Conservation (phyloP, 2,113 vertebrate genomes). For the Emydura subglobosa region DNA sequence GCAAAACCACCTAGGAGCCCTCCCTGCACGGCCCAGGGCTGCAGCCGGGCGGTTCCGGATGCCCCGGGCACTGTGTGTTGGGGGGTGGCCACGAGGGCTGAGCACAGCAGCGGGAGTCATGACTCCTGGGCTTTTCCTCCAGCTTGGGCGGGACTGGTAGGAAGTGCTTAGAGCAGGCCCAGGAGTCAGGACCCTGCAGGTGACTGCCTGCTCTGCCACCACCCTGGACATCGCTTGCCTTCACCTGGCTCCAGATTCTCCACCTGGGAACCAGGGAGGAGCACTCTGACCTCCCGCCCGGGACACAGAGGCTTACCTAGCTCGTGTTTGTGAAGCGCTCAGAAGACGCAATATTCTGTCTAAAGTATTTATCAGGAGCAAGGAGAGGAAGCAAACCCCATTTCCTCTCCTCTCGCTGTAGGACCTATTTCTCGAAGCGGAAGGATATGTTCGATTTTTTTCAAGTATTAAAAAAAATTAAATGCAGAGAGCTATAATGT, state of each 20-base stretch:
- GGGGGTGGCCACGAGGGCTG: no score
- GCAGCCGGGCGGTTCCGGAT: background rate
- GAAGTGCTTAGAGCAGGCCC: background rate
- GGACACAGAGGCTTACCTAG: background rate
- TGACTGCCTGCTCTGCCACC: background rate
- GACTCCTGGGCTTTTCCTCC: no score
- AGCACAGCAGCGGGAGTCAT: no score
- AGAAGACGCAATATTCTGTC: background rate
- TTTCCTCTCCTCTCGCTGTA: constrained; percentile 2
- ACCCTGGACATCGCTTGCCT: background rate
- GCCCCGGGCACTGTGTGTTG: background rate
- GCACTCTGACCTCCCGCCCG: background rate
- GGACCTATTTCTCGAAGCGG: constrained; percentile 70
- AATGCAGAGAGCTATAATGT: constrained; percentile 70
- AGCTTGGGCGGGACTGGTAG: no score
- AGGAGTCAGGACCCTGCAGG: background rate
- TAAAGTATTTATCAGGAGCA: constrained; percentile 7
- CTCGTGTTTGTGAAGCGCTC: background rate
- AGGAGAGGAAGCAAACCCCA: constrained; percentile 21
- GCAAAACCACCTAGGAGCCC: background rate
- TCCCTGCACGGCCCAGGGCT: background rate
- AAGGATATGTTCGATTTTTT: constrained; percentile 62
- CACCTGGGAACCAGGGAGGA: constrained; percentile 1
- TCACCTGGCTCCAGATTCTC: accelerated
- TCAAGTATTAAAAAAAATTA: constrained; percentile 72